Evolutionary conservation across 1,140 invertebrate genomes (phyloP).

Genomic region (Aphaenogaster rudis): DNA sequence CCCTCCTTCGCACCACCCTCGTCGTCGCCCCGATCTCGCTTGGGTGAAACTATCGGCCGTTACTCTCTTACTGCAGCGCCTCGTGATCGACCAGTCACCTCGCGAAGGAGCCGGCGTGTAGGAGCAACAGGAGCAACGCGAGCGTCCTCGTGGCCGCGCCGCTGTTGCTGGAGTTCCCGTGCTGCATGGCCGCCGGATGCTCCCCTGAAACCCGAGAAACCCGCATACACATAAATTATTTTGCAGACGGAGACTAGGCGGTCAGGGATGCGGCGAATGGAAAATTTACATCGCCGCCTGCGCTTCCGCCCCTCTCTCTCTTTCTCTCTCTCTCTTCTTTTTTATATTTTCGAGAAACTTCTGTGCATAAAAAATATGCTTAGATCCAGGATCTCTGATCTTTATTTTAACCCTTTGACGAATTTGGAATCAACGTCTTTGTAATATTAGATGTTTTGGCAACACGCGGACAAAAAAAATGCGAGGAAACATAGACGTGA

Average conservation of each 20-base stretch:
- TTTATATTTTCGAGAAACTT: slow-evolving; percentile 11
- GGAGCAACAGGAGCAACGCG: slow-evolving; percentile 81
- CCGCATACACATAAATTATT: slow-evolving; percentile 61
- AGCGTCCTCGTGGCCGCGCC: slow-evolving; percentile 83
- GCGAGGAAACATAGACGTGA: background rate
- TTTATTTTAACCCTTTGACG: background rate
- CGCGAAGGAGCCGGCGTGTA: slow-evolving; percentile 82
- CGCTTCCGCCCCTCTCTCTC: background rate
- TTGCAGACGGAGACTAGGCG: slow-evolving; percentile 31
- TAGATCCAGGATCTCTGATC: background rate
- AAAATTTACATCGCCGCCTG: slow-evolving; percentile 53
- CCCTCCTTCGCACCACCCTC: background rate
- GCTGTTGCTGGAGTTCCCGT: slow-evolving; percentile 88
- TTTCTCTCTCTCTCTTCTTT: background rate
- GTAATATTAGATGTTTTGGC: background rate
- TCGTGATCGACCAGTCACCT: slow-evolving; percentile 83
- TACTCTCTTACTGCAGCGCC: slow-evolving; percentile 60
- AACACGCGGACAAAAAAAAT: background rate
- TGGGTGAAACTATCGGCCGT: slow-evolving; percentile 51
- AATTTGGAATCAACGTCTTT: background rate
- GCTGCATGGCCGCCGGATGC: slow-evolving; percentile 89
- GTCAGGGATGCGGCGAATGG: slow-evolving; percentile 40
- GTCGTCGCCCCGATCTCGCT: slow-evolving; percentile 35
- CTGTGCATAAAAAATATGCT: slow-evolving; percentile 13
- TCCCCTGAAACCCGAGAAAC: slow-evolving; percentile 86